Evolutionary conservation across 2,797 vertebrate genomes (phyloP), one percentile per base, ranked within the genome.

Genomic region (Crenichthys baileyi): DNA sequence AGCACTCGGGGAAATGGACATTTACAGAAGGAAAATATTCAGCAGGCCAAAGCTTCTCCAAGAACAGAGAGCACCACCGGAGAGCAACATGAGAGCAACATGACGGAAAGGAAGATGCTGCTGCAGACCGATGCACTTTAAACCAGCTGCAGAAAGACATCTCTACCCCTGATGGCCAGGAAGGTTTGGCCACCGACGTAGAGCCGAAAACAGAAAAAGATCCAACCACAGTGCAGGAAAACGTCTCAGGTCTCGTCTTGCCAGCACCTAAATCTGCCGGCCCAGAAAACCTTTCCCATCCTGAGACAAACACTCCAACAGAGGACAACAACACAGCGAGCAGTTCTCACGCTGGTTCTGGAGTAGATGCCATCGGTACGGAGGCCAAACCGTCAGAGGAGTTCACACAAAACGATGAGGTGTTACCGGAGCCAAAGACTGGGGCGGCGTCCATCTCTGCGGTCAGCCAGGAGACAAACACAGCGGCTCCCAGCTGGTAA

Each of bases 1-100:
- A 85, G 81, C 75, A 74, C 75, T 87, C 93, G 85, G 87, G 92
- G 93, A 88, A 93, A 92, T 39, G 92, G 92, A 76, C 83, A 80
- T 20, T 55, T 76, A 76, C 80, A 82, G 67, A 86, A 74, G 48
- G 86, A 84, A 63, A 72, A 26, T 68, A 1, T 36, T n/a, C 81
- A 79, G 44, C 75, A 77, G 2, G 70, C 36, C 1, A 20, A 56
- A 0, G 31, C 60, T 15, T 80, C 83, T 67, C 78, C 85, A 12
- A 26, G 11, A 72, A 83, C 75, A 70, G 80, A 83, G 48, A 80
- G 84, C 41, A 5, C 76, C 72, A 50, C 41, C 22, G 15, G 16
- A 79, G 82, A 79, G 78, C 84, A 80, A 77, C 70, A 70, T 26
- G 16, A 79, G 82, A 79, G 78, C 84, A 80, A 77, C 70, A 70